phyloP scores from a whole-genome alignment of 1,140 invertebrate genomes.

The Antheraea pernyi region DNA sequence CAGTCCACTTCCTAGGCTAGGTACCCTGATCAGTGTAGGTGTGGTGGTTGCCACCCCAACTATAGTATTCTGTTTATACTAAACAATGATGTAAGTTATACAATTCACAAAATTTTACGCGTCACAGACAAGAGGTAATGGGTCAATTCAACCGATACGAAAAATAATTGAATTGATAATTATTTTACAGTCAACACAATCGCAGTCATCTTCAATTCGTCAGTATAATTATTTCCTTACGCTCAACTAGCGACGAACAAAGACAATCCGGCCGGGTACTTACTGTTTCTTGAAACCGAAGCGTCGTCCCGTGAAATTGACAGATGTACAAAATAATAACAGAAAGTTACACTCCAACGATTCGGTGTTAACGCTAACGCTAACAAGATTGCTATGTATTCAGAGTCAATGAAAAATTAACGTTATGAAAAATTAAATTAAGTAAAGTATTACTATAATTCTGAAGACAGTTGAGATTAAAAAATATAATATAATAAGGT shows the following conservation, averaged over 20 bases:
- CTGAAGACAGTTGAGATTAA: too few species aligned
- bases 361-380: background rate
- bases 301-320: slow-evolving; percentile 45
- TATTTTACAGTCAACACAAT: slow-evolving; percentile 31
- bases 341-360: slow-evolving; percentile 32
- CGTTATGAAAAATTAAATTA: too few species aligned
- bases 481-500: too few species aligned
- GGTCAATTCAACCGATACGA: background rate
- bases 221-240: slow-evolving; percentile 46
- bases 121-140: background rate
- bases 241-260: slow-evolving; percentile 42
- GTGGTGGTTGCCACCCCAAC: too few species aligned
- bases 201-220: slow-evolving; percentile 31
- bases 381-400: background rate
- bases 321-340: slow-evolving; percentile 50
- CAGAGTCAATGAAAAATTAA: background rate
- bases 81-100: too few species aligned
- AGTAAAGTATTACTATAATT: too few species aligned
- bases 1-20: too few species aligned
- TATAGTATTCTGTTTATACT: too few species aligned
- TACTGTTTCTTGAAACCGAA: slow-evolving; percentile 31
- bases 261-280: slow-evolving; percentile 27
- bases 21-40: too few species aligned
- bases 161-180: slow-evolving; percentile 29
- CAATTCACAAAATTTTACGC: background rate